Evolutionary conservation across 2,113 vertebrate genomes (phyloP).

Genomic region (Cygnus buccinator): DNA sequence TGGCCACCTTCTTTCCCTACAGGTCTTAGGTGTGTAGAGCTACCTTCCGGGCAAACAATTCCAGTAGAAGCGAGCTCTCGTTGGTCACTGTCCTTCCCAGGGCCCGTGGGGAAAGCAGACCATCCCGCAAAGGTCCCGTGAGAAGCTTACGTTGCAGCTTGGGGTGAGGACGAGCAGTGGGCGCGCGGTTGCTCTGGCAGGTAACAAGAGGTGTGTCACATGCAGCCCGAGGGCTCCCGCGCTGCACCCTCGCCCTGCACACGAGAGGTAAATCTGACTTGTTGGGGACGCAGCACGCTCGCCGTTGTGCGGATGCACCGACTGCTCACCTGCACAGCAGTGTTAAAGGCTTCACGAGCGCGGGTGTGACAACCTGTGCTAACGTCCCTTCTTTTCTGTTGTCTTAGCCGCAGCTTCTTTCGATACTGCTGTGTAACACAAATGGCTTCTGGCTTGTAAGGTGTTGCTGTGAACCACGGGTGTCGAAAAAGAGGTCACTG

Average conservation of each 20-base stretch:
- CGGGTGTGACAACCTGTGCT: neutral
- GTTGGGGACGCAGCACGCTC: neutral
- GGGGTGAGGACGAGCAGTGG: neutral
- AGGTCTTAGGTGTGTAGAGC: neutral
- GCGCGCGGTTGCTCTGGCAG: neutral
- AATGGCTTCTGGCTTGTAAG: neutral
- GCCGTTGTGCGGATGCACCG: neutral
- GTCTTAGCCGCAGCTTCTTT: neutral
- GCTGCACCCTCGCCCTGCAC: neutral
- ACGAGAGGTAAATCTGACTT: neutral
- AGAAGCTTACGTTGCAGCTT: neutral
- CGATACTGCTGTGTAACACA: neutral
- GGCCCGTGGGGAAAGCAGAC: neutral
- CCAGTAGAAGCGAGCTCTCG: neutral
- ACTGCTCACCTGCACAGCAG: rapidly evolving
- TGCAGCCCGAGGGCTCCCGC: rapidly evolving
- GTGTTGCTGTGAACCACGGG: neutral
- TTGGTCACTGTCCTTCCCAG: neutral
- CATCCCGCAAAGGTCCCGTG: neutral
- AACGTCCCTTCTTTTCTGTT: neutral
- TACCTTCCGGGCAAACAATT: neutral
- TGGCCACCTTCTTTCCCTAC: neutral
- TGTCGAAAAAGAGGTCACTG: neutral
- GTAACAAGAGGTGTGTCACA: neutral
- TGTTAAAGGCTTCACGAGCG: neutral